Percentiles rank a stretch among this genome's conserved stretches.
These are phyloP conservation scores for Acanthochromis polyacanthus DNA, from an alignment of 2,113 vertebrate species.

Conservation along the genomic window DNA sequence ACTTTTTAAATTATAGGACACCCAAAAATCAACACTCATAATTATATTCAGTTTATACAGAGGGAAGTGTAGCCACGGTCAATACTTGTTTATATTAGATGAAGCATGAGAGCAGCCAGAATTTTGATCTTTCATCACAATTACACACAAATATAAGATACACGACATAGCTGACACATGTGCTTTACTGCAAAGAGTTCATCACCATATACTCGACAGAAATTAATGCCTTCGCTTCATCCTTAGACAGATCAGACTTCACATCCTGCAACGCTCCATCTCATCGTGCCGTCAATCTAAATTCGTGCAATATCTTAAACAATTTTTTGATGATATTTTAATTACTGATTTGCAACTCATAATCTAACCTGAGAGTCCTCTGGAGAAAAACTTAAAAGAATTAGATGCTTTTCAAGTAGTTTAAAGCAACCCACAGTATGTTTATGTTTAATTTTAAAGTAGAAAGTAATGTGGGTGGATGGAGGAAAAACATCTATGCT, in stretches of 20 bases:
- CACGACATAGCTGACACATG: no score
- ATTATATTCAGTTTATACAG: neutral
- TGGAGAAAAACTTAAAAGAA: neutral
- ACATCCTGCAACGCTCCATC: neutral
- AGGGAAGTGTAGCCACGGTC: neutral
- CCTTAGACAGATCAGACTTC: neutral
- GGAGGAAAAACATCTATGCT: neutral
- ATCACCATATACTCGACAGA: no score
- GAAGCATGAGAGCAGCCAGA: neutral
- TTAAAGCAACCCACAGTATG: neutral
- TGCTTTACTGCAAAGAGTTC: no score
- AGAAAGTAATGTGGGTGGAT: neutral
- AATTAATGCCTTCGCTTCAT: neutral
- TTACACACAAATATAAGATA: no score
- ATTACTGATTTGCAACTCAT: neutral
- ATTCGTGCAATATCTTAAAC: neutral
- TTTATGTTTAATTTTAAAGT: conserved; percentile 7
- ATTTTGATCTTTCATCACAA: neutral
- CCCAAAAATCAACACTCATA: conserved; percentile 15
- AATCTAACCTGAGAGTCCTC: neutral
- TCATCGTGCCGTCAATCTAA: neutral
- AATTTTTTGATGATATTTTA: neutral
- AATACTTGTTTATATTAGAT: no score
- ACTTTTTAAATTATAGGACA: conserved; percentile 34
- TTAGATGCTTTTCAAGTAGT: neutral